Percentiles rank a stretch among this genome's conserved stretches.
phyloP scores from a whole-genome alignment of 2,888 invertebrate species.

The Trachelus tabidus region DNA sequence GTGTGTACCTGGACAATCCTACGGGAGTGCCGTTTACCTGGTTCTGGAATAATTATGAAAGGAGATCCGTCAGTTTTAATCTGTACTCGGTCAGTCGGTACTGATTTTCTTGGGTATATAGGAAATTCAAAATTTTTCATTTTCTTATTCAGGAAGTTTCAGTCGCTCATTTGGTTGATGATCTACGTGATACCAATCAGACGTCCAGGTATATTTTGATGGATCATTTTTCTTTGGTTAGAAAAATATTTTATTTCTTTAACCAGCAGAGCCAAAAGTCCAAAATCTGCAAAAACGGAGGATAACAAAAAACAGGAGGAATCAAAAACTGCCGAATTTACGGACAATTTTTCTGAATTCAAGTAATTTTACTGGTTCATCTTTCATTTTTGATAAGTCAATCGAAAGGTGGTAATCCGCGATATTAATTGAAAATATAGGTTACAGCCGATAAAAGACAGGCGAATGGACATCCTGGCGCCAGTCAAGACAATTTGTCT shows the following conservation, averaged over 20 bases:
- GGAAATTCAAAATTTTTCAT: neutral
- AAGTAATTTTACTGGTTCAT: neutral
- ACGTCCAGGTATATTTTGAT: neutral
- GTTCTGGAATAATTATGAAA: constrained; percentile 33
- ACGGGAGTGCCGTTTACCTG: constrained; percentile 36
- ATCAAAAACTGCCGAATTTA: neutral
- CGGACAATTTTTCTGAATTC: neutral
- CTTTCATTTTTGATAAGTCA: neutral
- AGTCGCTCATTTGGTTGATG: neutral
- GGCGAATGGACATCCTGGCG: constrained; percentile 5
- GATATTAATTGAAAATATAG: neutral
- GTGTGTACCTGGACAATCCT: constrained; percentile 43
- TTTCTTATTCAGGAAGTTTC: neutral
- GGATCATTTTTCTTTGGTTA: neutral
- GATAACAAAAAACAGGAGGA: neutral
- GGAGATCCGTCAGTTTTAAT: neutral
- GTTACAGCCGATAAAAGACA: neutral
- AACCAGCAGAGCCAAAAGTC: neutral
- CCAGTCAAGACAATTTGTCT: constrained; percentile 40
- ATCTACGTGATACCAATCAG: neutral
- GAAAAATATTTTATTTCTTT: no score
- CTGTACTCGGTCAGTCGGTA: constrained; percentile 21
- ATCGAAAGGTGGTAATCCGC: neutral
- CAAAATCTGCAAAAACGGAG: neutral
- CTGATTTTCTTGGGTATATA: neutral